Evolutionary conservation across 2,888 invertebrate genomes (phyloP).

Genomic region (Diachrysia chrysitis): DNA sequence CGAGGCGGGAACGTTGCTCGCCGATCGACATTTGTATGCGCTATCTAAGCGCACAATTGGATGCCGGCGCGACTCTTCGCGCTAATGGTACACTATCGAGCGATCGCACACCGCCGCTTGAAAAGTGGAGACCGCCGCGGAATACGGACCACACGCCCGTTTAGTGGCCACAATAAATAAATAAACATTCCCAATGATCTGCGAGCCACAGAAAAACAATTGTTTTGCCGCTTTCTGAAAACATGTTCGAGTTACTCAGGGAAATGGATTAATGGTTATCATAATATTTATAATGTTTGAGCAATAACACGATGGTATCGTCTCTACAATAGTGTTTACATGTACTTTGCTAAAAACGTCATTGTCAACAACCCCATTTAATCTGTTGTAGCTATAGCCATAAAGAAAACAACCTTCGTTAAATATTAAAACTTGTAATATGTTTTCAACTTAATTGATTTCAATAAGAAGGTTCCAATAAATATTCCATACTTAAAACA

Average conservation of each 20-base stretch:
- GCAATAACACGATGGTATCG: neutral
- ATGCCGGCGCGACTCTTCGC: slow-evolving; percentile 88
- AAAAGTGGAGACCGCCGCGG: slow-evolving; percentile 85
- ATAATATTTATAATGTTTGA: neutral
- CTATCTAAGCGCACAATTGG: slow-evolving; percentile 89
- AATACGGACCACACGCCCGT: slow-evolving; percentile 83
- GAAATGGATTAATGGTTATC: slow-evolving; percentile 34
- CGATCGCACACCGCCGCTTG: slow-evolving; percentile 82
- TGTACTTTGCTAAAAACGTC: neutral
- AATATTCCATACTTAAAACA: slow-evolving; percentile 42
- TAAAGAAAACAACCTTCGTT: slow-evolving; percentile 8
- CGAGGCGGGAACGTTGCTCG: slow-evolving; percentile 67
- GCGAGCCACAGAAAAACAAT: slow-evolving; percentile 54
- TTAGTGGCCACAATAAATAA: slow-evolving; percentile 83
- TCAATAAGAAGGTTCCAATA: slow-evolving; percentile 44
- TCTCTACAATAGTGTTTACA: neutral
- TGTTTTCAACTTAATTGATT: slow-evolving; percentile 38
- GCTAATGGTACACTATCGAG: slow-evolving; percentile 89
- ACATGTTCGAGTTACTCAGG: slow-evolving; percentile 14
- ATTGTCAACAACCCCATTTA: slow-evolving; percentile 17
- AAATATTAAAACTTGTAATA: slow-evolving; percentile 28
- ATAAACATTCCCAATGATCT: slow-evolving; percentile 70
- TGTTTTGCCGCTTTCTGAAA: slow-evolving; percentile 43
- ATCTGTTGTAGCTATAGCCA: neutral
- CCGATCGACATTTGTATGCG: slow-evolving; percentile 89